Conservation (phyloP, 1,140 invertebrate species). For the Cephus cinctus region DNA sequence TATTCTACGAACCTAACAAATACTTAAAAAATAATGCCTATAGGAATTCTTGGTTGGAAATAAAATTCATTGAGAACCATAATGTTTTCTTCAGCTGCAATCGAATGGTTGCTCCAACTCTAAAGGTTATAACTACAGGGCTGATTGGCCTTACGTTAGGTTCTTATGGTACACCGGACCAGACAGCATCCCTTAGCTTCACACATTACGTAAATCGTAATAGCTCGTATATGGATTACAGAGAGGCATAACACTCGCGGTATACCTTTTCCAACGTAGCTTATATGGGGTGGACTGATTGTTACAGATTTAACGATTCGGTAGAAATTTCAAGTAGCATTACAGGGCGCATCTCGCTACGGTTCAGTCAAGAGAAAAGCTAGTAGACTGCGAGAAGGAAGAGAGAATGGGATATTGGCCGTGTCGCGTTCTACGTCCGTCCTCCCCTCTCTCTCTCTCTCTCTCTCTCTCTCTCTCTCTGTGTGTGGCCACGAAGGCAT, state of each 20-base stretch:
- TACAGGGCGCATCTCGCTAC: constrained; percentile 5
- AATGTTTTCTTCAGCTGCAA: no score
- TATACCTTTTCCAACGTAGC: constrained; percentile 13
- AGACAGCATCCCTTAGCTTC: constrained; percentile 3
- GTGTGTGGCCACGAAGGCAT: constrained; percentile 54
- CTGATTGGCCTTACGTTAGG: no score
- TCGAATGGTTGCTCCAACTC: no score
- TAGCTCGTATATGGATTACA: constrained; percentile 18
- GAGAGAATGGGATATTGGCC: background rate
- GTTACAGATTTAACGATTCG: constrained; percentile 30
- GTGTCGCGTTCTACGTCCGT: no score
- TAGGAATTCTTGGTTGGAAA: no score
- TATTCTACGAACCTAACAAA: no score
- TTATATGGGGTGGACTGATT: constrained; percentile 25
- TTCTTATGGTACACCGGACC: no score
- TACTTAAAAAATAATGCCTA: no score
- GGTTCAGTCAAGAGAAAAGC: background rate
- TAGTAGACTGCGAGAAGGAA: background rate
- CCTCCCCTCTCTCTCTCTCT: no score
- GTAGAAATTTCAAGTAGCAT: constrained; percentile 13
- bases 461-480: no score
- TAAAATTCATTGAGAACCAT: no score
- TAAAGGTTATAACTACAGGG: no score
- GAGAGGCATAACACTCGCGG: constrained; percentile 12
- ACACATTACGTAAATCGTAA: constrained; percentile 28